These are phyloP conservation scores for Formica exsecta DNA, from an alignment of 1,140 invertebrate genomes.

Conservation along the genomic window DNA sequence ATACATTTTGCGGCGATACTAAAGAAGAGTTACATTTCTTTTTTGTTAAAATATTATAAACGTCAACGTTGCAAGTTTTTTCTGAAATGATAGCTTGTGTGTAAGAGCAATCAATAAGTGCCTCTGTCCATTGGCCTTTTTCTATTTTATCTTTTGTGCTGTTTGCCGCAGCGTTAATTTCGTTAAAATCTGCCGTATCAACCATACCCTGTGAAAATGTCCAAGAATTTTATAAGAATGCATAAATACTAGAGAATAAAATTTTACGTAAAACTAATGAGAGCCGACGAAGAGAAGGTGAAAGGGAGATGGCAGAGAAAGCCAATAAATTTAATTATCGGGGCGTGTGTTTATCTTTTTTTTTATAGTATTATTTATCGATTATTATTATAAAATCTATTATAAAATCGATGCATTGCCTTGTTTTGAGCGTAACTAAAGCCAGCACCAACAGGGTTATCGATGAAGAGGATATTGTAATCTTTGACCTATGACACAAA, in stretches of 20 bases:
- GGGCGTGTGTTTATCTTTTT: not conserved
- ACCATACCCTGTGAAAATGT: conserved; percentile 87
- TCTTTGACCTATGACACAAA: conserved; percentile 88
- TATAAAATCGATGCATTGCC: not conserved
- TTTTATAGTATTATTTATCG: not conserved
- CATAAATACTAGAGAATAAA: not conserved
- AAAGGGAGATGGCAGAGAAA: not conserved
- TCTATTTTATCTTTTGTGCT: conserved; percentile 87
- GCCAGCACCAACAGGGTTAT: conserved; percentile 96
- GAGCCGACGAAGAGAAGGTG: not conserved
- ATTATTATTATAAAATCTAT: not conserved
- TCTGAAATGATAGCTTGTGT: conserved; percentile 88
- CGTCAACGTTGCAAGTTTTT: conserved; percentile 90
- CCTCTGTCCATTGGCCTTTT: conserved; percentile 86
- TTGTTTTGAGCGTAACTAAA: conserved; percentile 92
- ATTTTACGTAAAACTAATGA: not conserved
- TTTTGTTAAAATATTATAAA: conserved; percentile 92
- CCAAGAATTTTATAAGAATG: conserved; percentile 4
- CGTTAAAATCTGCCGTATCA: conserved; percentile 88
- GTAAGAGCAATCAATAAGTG: conserved; percentile 89
- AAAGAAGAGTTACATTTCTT: conserved; percentile 23
- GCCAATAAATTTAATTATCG: not conserved
- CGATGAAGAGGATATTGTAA: conserved; percentile 94
- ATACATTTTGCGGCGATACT: not conserved
- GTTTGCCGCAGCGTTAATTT: conserved; percentile 82